Percentiles rank a stretch among this genome's conserved stretches.
phyloP scores from a whole-genome alignment of 2,888 invertebrate genomes.

The Cetonia aurata region DNA sequence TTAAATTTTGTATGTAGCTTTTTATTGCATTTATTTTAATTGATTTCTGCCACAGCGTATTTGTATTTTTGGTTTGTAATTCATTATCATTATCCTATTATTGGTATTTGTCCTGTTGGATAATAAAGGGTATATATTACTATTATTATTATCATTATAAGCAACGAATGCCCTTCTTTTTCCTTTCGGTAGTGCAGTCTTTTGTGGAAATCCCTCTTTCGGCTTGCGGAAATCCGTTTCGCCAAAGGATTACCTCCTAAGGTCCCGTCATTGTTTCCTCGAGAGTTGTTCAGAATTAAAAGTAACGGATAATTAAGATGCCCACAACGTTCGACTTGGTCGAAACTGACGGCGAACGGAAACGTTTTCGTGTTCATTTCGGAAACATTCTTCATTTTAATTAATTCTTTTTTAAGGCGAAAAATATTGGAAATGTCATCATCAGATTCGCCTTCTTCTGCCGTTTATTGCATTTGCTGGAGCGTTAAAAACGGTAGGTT shows the following conservation, averaged over 20 bases:
- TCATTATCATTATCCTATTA: no score
- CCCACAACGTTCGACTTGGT: slow-evolving; percentile 17
- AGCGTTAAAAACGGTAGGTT: neutral
- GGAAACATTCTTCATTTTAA: slow-evolving; percentile 25
- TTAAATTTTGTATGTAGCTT: no score
- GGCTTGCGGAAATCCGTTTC: slow-evolving; percentile 23
- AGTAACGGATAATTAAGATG: slow-evolving; percentile 39
- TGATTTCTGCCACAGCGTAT: no score
- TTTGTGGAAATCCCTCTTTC: neutral
- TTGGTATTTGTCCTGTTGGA: no score
- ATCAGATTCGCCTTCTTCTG: slow-evolving; percentile 13
- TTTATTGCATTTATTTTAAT: no score
- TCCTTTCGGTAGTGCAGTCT: neutral
- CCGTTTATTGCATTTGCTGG: slow-evolving; percentile 7
- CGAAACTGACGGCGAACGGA: neutral
- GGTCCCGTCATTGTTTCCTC: slow-evolving; percentile 19
- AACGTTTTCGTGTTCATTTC: slow-evolving; percentile 29
- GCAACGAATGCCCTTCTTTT: no score
- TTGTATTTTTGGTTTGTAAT: no score
- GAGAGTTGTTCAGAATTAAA: slow-evolving; percentile 27
- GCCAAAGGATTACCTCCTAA: slow-evolving; percentile 14
- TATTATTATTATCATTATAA: no score
- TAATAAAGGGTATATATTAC: no score
- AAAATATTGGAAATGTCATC: slow-evolving; percentile 14
- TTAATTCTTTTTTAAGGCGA: slow-evolving; percentile 24